Conservation (phyloP, 1,140 invertebrate species). For the Pogonomyrmex barbatus region DNA sequence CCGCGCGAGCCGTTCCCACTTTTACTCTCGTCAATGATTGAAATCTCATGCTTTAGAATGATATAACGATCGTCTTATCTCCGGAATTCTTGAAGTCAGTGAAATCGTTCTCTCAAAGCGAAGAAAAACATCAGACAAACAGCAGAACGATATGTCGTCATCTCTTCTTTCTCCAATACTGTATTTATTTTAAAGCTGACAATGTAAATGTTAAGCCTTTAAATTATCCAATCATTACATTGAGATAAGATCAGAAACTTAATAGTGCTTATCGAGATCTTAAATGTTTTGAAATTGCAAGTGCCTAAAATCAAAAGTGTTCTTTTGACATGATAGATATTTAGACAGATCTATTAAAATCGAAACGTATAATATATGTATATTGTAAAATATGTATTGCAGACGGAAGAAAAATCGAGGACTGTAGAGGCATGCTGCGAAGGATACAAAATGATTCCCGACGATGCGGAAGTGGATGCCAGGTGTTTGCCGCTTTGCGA, state of each 20-base stretch:
- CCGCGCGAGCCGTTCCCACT: background rate
- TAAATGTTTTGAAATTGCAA: background rate
- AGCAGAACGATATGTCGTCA: background rate
- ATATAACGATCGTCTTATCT: slow-evolving; percentile 39
- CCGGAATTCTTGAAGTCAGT: slow-evolving; percentile 8
- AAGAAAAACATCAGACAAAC: background rate
- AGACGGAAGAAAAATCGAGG: slow-evolving; percentile 80
- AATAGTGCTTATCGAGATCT: background rate
- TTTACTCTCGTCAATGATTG: slow-evolving; percentile 44
- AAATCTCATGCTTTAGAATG: slow-evolving; percentile 35
- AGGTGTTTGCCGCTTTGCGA: slow-evolving; percentile 80
- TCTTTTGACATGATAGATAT: background rate
- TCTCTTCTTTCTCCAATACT: background rate
- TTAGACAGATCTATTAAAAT: background rate
- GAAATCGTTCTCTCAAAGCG: slow-evolving; percentile 36
- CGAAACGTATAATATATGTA: background rate
- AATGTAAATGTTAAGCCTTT: background rate
- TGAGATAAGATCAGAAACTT: background rate
- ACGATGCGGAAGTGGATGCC: slow-evolving; percentile 50
- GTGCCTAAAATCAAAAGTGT: background rate
- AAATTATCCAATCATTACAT: slow-evolving; percentile 26
- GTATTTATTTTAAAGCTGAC: background rate
- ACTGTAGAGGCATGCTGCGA: slow-evolving; percentile 81
- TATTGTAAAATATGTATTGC: slow-evolving; percentile 3
- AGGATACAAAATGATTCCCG: slow-evolving; percentile 76